A percentile compares a stretch with the other conserved stretches of the same genome.
Conservation (phyloP, 2,797 vertebrate genomes). For the Vultur gryphus region DNA sequence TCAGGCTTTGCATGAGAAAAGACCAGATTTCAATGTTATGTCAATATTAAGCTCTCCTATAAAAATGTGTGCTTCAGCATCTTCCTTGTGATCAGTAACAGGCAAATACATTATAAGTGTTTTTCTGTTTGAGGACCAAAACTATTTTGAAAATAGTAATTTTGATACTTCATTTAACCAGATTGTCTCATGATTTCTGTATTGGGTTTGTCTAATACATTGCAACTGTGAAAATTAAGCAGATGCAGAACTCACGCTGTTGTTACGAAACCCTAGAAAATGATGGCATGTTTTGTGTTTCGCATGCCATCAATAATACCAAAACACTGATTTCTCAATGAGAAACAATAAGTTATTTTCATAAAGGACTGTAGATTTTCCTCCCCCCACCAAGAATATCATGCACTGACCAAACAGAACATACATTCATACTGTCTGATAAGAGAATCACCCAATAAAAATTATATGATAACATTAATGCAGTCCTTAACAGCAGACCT, state of each 20-base stretch:
- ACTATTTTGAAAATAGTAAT: neutral
- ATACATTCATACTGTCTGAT: neutral
- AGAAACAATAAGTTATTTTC: neutral
- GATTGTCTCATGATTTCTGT: neutral
- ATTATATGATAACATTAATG: neutral
- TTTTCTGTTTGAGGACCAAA: neutral
- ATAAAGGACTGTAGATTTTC: neutral
- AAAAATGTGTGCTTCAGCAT: neutral
- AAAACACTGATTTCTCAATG: neutral
- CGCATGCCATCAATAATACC: neutral
- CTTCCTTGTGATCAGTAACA: neutral
- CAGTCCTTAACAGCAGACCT: neutral
- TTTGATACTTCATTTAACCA: neutral
- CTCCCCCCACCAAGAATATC: neutral
- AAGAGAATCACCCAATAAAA: conserved; percentile 16
- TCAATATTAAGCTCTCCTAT: neutral
- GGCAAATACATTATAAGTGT: neutral
- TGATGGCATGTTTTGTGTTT: neutral
- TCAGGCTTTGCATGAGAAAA: neutral
- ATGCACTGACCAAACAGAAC: neutral
- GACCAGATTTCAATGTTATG: neutral
- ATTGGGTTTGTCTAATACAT: neutral
- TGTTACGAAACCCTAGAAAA: neutral
- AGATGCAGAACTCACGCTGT: neutral
- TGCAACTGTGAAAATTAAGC: neutral